These are phyloP conservation scores for Catocala nupta DNA, from an alignment of 2,888 invertebrate genomes.

Conservation along the genomic window DNA sequence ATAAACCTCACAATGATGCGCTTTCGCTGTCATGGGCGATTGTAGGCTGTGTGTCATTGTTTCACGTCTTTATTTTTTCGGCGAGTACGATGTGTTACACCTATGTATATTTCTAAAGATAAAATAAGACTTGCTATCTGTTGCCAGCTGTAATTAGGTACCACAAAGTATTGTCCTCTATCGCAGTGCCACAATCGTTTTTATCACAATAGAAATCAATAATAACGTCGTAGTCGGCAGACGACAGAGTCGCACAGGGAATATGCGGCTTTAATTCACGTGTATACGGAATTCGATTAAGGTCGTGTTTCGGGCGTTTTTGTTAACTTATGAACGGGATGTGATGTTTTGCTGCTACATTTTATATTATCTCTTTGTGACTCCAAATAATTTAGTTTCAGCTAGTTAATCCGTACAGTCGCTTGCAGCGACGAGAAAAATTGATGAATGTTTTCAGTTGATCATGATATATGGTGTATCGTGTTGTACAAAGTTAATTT, in stretches of 20 bases:
- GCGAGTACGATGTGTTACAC: too few relatives aligned
- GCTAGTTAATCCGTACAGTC: conserved; percentile 9
- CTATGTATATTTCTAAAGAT: too few relatives aligned
- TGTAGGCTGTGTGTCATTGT: too few relatives aligned
- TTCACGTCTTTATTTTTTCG: too few relatives aligned
- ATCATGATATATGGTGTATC: neutral
- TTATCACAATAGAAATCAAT: too few relatives aligned
- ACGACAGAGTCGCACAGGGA: conserved; percentile 31
- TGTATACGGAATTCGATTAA: conserved; percentile 73
- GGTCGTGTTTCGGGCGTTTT: conserved; percentile 67
- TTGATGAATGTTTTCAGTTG: conserved; percentile 2
- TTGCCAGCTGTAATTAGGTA: too few relatives aligned
- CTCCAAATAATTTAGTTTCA: conserved; percentile 40
- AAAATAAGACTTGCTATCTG: too few relatives aligned
- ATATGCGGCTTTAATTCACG: conserved; percentile 53
- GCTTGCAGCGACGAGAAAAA: neutral
- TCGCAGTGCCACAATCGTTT: too few relatives aligned
- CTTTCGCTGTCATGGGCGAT: too few relatives aligned
- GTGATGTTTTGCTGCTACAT: conserved; percentile 48
- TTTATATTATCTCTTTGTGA: conserved; percentile 41
- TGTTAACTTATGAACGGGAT: conserved; percentile 62
- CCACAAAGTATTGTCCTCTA: too few relatives aligned
- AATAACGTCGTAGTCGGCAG: neutral
- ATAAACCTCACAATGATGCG: too few relatives aligned
- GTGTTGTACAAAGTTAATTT: neutral